Evolutionary conservation across 2,888 invertebrate genomes (phyloP), one percentile per base, ranked within the genome.

Genomic region (Cyaniris semiargus): DNA sequence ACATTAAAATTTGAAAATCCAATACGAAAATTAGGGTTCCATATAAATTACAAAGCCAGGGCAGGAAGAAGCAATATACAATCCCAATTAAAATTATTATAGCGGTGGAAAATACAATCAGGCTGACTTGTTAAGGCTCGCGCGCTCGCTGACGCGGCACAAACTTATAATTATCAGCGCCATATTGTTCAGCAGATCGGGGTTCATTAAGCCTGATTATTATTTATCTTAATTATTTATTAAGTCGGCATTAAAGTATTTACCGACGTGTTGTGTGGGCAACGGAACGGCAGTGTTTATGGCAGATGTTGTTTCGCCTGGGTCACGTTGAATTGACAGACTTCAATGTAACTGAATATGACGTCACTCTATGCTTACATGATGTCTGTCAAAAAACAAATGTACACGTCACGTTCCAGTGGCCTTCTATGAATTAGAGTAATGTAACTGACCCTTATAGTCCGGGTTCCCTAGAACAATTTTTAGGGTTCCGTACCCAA

Each of bases 101-200:
- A 10, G 60, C 60, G 21, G 60, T 23, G 60, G 60, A 23, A 21
- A 58, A 60, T 23, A 60, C 60, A 60, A 60, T 60, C 21, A 23
- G 60, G 60, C 60, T 60, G 23, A 23, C 23, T 60, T 23, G 60
- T 60, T 21, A 60, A 60, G 13, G 23, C 21, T 21, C 23, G 60
- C 21, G 58, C 8, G 23, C 58, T 58, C 21, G 60, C 60, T 60
- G 60, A 60, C 60, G 23, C 23, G 23, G 60, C 60, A 60, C 60
- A 23, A 60, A 60, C 60, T 60, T 60, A 60, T 23, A 23, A 60
- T 60, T 60, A 58, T 58, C 58, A 58, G n/a, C 10, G 60, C 60
- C 23, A 23, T 60, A 21, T 53, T 53, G 15, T 3, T 53, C 53
- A 53, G 53, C 53, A 5, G 53, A 53, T 53, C 5, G 53, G 53